Evolutionary conservation across 2,888 invertebrate genomes (phyloP).

Genomic region (Augiades crinisus): DNA sequence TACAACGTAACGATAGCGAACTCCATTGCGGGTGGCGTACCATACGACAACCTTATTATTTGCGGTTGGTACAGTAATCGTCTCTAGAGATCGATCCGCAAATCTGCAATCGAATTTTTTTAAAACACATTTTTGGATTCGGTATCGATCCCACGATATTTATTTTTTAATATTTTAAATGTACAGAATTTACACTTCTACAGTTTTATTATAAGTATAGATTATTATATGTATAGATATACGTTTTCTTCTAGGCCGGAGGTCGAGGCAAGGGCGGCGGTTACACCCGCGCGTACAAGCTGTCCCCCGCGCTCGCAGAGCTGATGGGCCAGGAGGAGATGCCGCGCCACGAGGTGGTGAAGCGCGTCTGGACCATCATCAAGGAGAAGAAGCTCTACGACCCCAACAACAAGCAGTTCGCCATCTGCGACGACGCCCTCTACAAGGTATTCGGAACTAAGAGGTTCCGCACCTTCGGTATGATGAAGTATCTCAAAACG

Average conservation of each 20-base stretch:
- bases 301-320: conserved; percentile 92
- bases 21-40: too few species aligned
- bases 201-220: too few species aligned
- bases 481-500: conserved; percentile 97
- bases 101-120: too few species aligned
- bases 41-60: too few species aligned
- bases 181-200: too few species aligned
- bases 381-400: conserved; percentile 95
- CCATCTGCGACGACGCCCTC: conserved; percentile 95
- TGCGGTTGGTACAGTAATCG: too few species aligned
- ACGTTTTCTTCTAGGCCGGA: conserved; percentile 38
- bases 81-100: too few species aligned
- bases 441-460: conserved; percentile 92
- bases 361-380: conserved; percentile 94
- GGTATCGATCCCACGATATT: too few species aligned
- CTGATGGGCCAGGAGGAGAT: conserved; percentile 91
- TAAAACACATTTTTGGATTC: too few species aligned
- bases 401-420: conserved; percentile 96
- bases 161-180: too few species aligned
- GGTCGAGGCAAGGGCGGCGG: conserved; percentile 85
- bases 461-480: conserved; percentile 96
- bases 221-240: too few species aligned
- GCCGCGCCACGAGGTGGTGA: conserved; percentile 94
- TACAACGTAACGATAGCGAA: too few species aligned
- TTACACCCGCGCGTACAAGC: conserved; percentile 91